These are phyloP conservation scores for Diloba caeruleocephala DNA, from an alignment of 2,888 invertebrate genomes.

Conservation along the genomic window DNA sequence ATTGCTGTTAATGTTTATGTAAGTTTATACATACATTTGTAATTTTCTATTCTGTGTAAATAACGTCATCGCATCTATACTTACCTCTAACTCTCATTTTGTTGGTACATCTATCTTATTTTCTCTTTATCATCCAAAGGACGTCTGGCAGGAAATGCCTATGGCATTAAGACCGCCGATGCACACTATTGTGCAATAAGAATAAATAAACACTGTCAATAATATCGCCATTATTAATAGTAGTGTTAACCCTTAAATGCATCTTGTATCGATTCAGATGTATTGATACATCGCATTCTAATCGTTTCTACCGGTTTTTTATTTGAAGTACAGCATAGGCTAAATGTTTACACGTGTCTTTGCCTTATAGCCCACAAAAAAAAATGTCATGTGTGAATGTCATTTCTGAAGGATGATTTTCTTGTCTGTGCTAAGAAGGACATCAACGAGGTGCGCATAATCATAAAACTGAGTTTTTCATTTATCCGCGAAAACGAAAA, in stretches of 20 bases:
- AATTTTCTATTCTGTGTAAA: too few species aligned
- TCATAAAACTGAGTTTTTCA: neutral
- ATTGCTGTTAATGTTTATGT: too few species aligned
- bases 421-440: constrained; percentile 1
- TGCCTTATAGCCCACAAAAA: neutral
- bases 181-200: too few species aligned
- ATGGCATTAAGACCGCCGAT: too few species aligned
- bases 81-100: too few species aligned
- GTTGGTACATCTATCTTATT: too few species aligned
- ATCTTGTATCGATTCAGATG: constrained; percentile 6
- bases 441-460: constrained; percentile 3
- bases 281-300: constrained; percentile 1
- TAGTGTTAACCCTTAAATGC: constrained; percentile 3
- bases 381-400: constrained; percentile 9
- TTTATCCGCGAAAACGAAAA: neutral
- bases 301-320: constrained; percentile 2
- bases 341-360: neutral
- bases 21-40: too few species aligned
- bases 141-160: too few species aligned
- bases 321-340: neutral
- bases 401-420: constrained; percentile 5
- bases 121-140: too few species aligned
- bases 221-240: too few species aligned
- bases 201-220: too few species aligned
- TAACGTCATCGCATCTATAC: too few species aligned